A percentile compares a stretch with the other conserved stretches of the same genome.
Conservation (phyloP, 2,888 invertebrate genomes). For the Piscicola geometra region DNA sequence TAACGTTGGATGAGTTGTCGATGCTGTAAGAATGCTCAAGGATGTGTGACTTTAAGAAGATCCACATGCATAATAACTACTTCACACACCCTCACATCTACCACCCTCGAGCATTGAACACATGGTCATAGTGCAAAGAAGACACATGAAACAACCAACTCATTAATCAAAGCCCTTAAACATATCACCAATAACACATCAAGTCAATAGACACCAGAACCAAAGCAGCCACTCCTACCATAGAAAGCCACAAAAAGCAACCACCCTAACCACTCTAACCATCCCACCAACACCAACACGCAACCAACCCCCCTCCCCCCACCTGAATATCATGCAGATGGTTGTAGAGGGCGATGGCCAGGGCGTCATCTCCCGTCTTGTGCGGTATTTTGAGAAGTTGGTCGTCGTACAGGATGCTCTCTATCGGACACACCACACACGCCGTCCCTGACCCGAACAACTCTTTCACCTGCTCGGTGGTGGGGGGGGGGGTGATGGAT, state of each 20-base stretch:
- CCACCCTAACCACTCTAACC: too few relatives aligned
- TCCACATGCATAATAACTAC: too few relatives aligned
- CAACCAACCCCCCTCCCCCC: background rate
- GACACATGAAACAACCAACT: background rate
- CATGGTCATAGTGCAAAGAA: background rate
- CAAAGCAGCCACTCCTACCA: background rate
- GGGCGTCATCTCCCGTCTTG: slow-evolving; percentile 62
- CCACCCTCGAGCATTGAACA: background rate
- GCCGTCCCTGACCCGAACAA: slow-evolving; percentile 98
- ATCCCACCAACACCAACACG: background rate
- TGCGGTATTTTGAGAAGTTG: slow-evolving; percentile 57
- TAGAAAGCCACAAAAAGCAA: background rate
- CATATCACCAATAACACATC: background rate
- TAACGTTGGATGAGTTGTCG: too few relatives aligned
- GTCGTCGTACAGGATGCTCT: slow-evolving; percentile 72
- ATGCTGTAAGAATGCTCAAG: too few relatives aligned
- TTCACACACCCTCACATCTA: background rate
- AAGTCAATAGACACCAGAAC: background rate
- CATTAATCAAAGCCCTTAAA: background rate
- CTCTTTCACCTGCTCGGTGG: slow-evolving; percentile 73
- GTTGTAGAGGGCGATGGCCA: slow-evolving; percentile 71
- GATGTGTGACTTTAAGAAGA: too few relatives aligned
- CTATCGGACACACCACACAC: slow-evolving; percentile 85
- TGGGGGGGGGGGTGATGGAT: background rate
- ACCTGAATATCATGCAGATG: slow-evolving; percentile 76